Percentiles rank a stretch among this genome's conserved stretches.
Conservation (phyloP, 2,113 vertebrate species). For the Brachionichthys hirsutus region DNA sequence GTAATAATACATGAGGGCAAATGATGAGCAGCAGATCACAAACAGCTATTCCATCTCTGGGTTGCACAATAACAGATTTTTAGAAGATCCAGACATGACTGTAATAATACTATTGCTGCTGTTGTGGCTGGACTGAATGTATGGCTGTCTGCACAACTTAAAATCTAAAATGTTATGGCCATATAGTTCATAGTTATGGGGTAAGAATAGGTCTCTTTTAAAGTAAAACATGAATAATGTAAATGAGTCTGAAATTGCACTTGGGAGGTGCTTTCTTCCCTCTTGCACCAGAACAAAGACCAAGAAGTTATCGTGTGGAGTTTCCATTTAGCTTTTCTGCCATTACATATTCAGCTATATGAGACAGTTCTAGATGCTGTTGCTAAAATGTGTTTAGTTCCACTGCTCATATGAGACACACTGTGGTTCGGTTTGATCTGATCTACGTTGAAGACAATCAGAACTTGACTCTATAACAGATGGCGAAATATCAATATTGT, state of each 20-base stretch:
- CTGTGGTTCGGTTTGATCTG: not conserved
- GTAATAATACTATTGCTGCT: not conserved
- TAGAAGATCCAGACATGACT: slow-evolving; percentile 4
- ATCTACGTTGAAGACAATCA: slow-evolving; percentile 23
- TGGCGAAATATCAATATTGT: slow-evolving; percentile 46
- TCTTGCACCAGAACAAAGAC: slow-evolving; percentile 23
- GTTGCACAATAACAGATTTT: not conserved
- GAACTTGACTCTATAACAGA: slow-evolving; percentile 48
- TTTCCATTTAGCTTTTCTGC: not conserved
- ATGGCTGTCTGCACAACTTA: not conserved
- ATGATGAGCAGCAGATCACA: slow-evolving; percentile 10
- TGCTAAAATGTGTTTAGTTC: slow-evolving; percentile 6
- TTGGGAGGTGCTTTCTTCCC: slow-evolving; percentile 34
- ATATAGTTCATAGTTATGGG: slow-evolving; percentile 1
- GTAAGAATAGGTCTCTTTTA: slow-evolving; percentile 24
- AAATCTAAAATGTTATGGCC: slow-evolving; percentile 25
- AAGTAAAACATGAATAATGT: slow-evolving; percentile 12
- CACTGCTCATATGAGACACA: slow-evolving; percentile 11
- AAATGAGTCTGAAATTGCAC: slow-evolving; percentile 54
- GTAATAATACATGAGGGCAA: slow-evolving; percentile 11
- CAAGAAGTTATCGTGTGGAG: not conserved
- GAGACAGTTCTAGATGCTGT: slow-evolving; percentile 6
- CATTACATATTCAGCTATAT: slow-evolving; percentile 11
- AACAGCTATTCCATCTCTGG: slow-evolving; percentile 11
- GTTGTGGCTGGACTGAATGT: slow-evolving; percentile 2